A percentile compares a stretch with the other conserved stretches of the same genome.
Conservation (phyloP, 64 coral and sea anemone species). For the Actinia equina region DNA sequence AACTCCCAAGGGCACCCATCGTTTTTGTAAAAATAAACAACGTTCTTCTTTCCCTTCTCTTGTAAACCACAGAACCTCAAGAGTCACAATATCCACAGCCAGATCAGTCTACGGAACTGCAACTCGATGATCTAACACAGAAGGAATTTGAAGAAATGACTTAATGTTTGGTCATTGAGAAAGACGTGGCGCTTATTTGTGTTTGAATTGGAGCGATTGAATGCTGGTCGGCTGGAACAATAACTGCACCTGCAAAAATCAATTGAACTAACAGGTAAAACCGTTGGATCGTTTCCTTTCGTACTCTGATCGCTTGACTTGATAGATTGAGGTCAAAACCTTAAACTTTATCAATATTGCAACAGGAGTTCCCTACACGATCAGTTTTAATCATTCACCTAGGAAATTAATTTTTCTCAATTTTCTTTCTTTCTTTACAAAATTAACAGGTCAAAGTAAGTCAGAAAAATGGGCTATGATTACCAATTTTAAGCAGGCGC, state of each 20-base stretch:
- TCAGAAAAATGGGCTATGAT: background rate
- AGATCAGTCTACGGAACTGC: conserved; percentile 30
- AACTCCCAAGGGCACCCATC: conserved; percentile 63
- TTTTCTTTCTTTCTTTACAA: background rate
- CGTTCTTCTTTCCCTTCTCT: conserved; percentile 26
- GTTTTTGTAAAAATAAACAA: conserved; percentile 43
- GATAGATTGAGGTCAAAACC: conserved; percentile 10
- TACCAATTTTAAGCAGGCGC: background rate
- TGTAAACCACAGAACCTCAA: conserved; percentile 6
- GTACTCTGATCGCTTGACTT: background rate
- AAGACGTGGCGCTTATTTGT: conserved; percentile 60
- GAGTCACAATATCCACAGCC: conserved; percentile 20
- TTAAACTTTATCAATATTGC: conserved; percentile 13
- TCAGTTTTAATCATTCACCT: background rate
- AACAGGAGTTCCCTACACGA: background rate
- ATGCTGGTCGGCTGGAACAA: conserved; percentile 25
- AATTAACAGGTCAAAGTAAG: background rate
- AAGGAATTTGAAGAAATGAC: conserved; percentile 60
- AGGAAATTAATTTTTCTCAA: background rate
- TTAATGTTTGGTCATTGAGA: conserved; percentile 69
- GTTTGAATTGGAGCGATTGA: conserved; percentile 42
- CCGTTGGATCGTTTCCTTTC: background rate
- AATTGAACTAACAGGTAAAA: conserved; percentile 5
- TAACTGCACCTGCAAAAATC: conserved; percentile 31
- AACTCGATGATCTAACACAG: conserved; percentile 35